A percentile compares a stretch with the other conserved stretches of the same genome.
These are phyloP conservation scores for Zaprionus inermis DNA, from an alignment of 1,140 invertebrate species.

Conservation along the genomic window DNA sequence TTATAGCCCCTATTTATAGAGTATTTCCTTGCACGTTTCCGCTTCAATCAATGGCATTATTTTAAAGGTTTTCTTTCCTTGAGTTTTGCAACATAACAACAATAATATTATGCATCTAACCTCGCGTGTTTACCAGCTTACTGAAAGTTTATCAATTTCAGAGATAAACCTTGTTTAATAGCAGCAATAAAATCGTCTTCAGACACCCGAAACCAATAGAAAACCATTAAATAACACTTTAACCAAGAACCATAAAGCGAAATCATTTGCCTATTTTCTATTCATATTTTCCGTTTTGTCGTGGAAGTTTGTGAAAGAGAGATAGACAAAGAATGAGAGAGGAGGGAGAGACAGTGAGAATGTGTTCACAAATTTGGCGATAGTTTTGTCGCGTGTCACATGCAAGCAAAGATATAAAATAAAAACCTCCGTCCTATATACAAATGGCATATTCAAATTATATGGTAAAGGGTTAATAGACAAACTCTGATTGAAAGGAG, in stretches of 20 bases:
- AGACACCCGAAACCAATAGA: slow-evolving; percentile 34
- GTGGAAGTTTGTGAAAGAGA: slow-evolving; percentile 40
- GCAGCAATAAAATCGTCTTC: slow-evolving; percentile 34
- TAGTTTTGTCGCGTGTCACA: slow-evolving; percentile 71
- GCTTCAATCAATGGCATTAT: slow-evolving; percentile 1
- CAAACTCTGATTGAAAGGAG: slow-evolving; percentile 1
- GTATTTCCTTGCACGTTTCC: neutral
- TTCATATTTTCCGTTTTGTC: slow-evolving; percentile 21
- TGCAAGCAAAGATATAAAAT: slow-evolving; percentile 50
- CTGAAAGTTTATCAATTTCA: slow-evolving; percentile 30
- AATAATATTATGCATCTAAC: neutral
- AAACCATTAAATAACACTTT: slow-evolving; percentile 69
- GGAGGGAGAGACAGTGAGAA: neutral
- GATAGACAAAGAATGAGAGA: slow-evolving; percentile 15
- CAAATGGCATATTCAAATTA: slow-evolving; percentile 58
- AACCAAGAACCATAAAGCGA: slow-evolving; percentile 44
- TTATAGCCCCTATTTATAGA: neutral
- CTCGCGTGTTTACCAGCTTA: neutral
- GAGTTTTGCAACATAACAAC: neutral
- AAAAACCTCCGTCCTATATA: slow-evolving; percentile 22
- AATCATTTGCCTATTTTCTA: slow-evolving; percentile 36
- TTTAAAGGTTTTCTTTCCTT: neutral
- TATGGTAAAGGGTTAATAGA: slow-evolving; percentile 31
- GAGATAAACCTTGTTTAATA: slow-evolving; percentile 60
- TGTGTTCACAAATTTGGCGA: slow-evolving; percentile 48